Percentiles rank a stretch among this genome's conserved stretches.
These are phyloP conservation scores for Cassiopea andromeda DNA, from an alignment of 30 jellyfish, hydroid and myxozoan species.

Conservation along the genomic window DNA sequence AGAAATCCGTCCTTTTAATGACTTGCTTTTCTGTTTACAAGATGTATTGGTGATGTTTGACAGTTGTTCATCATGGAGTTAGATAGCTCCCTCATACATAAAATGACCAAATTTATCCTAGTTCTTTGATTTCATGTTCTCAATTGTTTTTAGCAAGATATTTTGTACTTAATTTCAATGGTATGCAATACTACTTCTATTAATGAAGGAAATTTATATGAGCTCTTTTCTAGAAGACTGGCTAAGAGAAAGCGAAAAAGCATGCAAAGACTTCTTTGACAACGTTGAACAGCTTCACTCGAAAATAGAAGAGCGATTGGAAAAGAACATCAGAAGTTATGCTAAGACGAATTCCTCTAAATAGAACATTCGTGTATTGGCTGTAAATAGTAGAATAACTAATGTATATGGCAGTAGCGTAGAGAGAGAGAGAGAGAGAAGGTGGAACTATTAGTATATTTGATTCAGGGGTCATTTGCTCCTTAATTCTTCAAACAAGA, in stretches of 20 bases:
- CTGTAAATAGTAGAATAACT: too few relatives aligned
- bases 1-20: too few relatives aligned
- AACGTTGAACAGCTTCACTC: slow-evolving; percentile 5
- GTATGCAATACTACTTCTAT: background rate
- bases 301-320: slow-evolving; percentile 4
- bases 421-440: too few relatives aligned
- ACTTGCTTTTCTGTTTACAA: too few relatives aligned
- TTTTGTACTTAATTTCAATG: background rate
- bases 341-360: background rate
- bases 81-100: background rate
- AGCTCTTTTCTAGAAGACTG: background rate
- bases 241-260: slow-evolving; percentile 5
- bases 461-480: too few relatives aligned
- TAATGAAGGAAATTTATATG: background rate
- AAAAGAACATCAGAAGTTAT: background rate
- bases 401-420: too few relatives aligned
- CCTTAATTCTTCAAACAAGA: too few relatives aligned
- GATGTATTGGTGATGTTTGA: too few relatives aligned
- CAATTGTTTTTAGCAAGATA: background rate
- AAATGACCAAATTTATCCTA: background rate
- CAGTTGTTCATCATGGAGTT: too few relatives aligned
- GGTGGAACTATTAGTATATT: too few relatives aligned
- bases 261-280: slow-evolving; percentile 26
- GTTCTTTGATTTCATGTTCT: background rate
- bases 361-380: too few relatives aligned